Percentiles rank a stretch among this genome's conserved stretches.
phyloP scores from a whole-genome alignment of 1,140 invertebrate species.

The Hirudo medicinalis region DNA sequence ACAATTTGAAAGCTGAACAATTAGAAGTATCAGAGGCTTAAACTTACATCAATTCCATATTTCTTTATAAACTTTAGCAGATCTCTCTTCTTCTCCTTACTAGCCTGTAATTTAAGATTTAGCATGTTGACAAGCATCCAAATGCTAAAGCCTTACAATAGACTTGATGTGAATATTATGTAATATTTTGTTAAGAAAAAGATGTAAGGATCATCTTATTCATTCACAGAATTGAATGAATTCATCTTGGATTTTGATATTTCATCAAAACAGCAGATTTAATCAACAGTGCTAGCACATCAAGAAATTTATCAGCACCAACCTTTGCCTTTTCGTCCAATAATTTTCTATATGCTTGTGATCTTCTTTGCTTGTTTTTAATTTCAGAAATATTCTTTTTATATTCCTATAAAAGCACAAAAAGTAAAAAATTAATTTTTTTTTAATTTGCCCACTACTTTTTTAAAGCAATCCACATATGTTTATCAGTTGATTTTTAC shows the following conservation, averaged over 20 bases:
- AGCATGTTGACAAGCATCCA: neutral
- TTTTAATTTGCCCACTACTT: too few relatives aligned
- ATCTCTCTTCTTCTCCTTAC: neutral
- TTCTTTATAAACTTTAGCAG: neutral
- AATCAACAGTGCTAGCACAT: conserved; percentile 15
- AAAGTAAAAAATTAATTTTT: too few relatives aligned
- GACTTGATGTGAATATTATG: neutral
- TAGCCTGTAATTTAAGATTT: neutral
- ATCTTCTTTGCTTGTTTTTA: conserved; percentile 36
- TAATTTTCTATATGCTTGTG: conserved; percentile 34
- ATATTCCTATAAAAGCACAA: too few relatives aligned
- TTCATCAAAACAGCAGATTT: neutral
- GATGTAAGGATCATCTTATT: neutral
- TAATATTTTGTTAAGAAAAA: neutral
- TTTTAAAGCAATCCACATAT: too few relatives aligned
- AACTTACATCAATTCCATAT: neutral
- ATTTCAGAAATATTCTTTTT: conserved; percentile 34
- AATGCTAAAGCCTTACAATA: neutral
- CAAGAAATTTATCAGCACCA: neutral
- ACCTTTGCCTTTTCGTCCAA: conserved; percentile 36
- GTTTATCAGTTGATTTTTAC: too few relatives aligned
- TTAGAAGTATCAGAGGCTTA: neutral
- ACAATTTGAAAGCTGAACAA: neutral
- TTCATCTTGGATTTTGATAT: neutral
- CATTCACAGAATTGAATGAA: neutral